Base-by-base conservation (phyloP, 1,140 invertebrate genomes). In the Pachypeltis micranthus region DNA sequence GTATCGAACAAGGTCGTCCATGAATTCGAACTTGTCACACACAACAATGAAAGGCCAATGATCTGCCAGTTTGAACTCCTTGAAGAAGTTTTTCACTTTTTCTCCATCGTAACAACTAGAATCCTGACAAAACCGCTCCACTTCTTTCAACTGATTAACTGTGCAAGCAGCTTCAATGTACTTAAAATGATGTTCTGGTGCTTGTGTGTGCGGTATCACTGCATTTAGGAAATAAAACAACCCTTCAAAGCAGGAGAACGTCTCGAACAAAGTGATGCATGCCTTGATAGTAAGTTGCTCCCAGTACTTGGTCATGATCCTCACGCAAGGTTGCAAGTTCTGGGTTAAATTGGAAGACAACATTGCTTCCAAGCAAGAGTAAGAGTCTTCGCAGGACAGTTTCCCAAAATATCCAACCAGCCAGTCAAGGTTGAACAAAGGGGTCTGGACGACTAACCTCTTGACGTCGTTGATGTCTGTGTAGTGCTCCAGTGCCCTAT, bases 381-480 rank as follows among this genome's bases (percentile, higher is more conserved):
- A 76, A 7, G 95, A 98, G 74, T 99, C 96, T 75, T 98, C 95
- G 0, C 99, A 95, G 0, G 94, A 98, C 0, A 99, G 78, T 0
- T 91, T 93, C 4, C 96, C 96, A 76, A 99, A 99, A 76, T 97
- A 99, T 55, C 88, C 90, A n/a, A 99, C 93, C 39, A 99, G 77
- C 96, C 96, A 99, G 72, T 98, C 88, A 7, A 92, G 86, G 65
- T 95, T 95, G 1, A 99, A 77, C 28, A 98, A 76, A 74, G 98
- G 94, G 0, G 96, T 98, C 73, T 99, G 95, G 0, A 99, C 81
- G 47, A 98, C 93, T 23, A 96, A 95, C 61, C 96, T 80, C 75
- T 99, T 99, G 70, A 99, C 99, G 73, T 99, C 96, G 73, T 98
- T 98, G 64, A 99, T 78, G 78, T 99, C 96, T 16, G 90, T 92